phyloP scores from a whole-genome alignment of 2,113 vertebrate genomes.

The Cynopterus brachyotis region DNA sequence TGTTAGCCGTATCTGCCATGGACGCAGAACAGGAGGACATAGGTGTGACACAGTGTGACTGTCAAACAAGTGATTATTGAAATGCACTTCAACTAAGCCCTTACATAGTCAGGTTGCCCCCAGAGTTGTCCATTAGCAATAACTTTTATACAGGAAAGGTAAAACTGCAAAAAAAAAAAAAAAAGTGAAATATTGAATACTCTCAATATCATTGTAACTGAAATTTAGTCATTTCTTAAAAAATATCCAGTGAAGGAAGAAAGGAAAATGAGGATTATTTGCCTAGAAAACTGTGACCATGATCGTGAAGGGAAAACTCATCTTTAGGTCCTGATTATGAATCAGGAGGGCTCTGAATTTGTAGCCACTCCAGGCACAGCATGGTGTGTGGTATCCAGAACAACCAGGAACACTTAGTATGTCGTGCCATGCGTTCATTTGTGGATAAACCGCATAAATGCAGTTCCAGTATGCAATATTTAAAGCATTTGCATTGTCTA shows the following conservation, averaged over 20 bases:
- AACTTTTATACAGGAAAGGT: background rate
- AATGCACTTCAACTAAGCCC: background rate
- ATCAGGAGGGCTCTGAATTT: background rate
- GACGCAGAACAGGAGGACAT: background rate
- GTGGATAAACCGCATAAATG: background rate
- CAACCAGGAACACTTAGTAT: background rate
- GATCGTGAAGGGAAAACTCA: background rate
- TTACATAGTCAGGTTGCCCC: background rate
- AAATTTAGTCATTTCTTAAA: background rate
- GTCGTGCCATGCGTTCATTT: background rate
- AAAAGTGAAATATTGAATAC: background rate
- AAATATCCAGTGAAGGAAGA: background rate
- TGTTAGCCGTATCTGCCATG: background rate
- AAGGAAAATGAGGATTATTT: background rate
- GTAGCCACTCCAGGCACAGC: accelerated
- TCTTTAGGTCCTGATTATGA: background rate
- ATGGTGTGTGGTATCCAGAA: background rate
- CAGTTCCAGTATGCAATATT: background rate
- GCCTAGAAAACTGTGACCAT: background rate
- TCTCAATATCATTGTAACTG: background rate
- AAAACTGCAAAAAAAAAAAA: background rate
- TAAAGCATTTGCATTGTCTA: constrained; percentile 6
- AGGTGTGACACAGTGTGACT: accelerated
- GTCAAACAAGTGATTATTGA: background rate
- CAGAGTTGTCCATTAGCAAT: background rate